Evolutionary conservation across 2,113 vertebrate species (phyloP).

Genomic region (Corydoras maculifer): DNA sequence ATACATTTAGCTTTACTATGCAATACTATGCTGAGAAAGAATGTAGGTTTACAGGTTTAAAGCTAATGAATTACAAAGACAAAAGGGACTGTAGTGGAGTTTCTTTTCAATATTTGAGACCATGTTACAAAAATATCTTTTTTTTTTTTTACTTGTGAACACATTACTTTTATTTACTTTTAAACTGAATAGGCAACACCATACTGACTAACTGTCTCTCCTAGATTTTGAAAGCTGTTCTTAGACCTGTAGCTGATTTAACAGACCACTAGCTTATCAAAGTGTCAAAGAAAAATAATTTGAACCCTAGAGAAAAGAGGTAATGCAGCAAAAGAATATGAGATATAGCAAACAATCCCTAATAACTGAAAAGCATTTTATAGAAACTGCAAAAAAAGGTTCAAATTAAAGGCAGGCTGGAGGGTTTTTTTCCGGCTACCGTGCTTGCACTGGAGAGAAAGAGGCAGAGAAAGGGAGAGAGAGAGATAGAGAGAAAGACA

Average conservation of each 20-base stretch:
- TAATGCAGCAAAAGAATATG: slow-evolving; percentile 13
- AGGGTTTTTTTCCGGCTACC: background rate
- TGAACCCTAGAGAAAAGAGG: slow-evolving; percentile 34
- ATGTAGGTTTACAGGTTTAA: too few relatives aligned
- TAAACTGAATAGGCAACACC: too few relatives aligned
- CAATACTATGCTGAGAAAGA: too few relatives aligned
- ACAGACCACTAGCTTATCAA: slow-evolving; percentile 23
- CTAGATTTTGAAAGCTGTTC: slow-evolving; percentile 5
- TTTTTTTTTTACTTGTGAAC: too few relatives aligned
- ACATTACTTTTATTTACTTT: too few relatives aligned
- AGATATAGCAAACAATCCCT: slow-evolving; percentile 18
- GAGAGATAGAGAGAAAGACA: slow-evolving; percentile 28
- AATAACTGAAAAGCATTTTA: slow-evolving; percentile 3
- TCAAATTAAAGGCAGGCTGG: background rate
- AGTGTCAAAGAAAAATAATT: slow-evolving; percentile 33
- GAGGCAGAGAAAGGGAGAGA: slow-evolving; percentile 24
- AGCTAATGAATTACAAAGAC: too few relatives aligned
- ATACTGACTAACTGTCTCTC: background rate
- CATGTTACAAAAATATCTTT: too few relatives aligned
- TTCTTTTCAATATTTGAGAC: too few relatives aligned
- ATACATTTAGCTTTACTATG: too few relatives aligned
- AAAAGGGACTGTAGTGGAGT: too few relatives aligned
- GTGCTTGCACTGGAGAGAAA: background rate
- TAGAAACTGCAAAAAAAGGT: background rate
- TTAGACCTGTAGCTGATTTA: slow-evolving; percentile 25